Base-by-base conservation (phyloP, 2,113 vertebrate species). In the Phylloscopus trochilus region DNA sequence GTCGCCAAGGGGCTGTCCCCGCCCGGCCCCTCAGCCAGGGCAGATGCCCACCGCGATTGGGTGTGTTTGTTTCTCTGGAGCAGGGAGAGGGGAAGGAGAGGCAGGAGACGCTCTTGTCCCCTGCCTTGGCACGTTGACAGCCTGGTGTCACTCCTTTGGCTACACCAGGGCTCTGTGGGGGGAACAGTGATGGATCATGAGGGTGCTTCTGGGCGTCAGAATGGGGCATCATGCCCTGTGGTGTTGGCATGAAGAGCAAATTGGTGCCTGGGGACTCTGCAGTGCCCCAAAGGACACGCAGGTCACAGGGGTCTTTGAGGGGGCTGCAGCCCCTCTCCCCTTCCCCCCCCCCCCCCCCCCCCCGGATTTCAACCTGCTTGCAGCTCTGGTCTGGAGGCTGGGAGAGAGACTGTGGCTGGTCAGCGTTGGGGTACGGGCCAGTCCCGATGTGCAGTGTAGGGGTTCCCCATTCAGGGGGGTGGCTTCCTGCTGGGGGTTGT, bases 301-400 rank as follows among this genome's bases (percentile, higher is more conserved):
- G 51, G 39, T 87, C 14, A n/a, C 1, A 2, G 30, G 33, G 35
- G 26, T 13, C 72, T 63, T 41, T 5, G 11, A 20, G 22, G 27
- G 52, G 7, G n/a, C 58, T 94, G 33, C 41, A 84, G 19, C 9
- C 16, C 15, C 23, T 46, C 39, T 11, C 39, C 39, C 39, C 39
- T 11, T 12, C 47, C 3, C 23, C 10, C 4, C 17, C 13, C 1
- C 37, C 19, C 5, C 15, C 11, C 0, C 44, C 14, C 6, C 7
- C 19, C 15, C 13, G 0, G 0, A 7, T 41, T 75, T 82, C 52
- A 55, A 1, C 30, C n/a, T 60, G 9, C 28, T 84, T 30, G 33
- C 5, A 21, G 37, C 28, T 81, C 22, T 70, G 74, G 14, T 21
- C 41, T 8, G 2, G 31, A 15, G 37, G 17, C 31, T 72, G 37